phyloP scores from a whole-genome alignment of 2,888 invertebrate species.

The Halocaridina rubra region DNA sequence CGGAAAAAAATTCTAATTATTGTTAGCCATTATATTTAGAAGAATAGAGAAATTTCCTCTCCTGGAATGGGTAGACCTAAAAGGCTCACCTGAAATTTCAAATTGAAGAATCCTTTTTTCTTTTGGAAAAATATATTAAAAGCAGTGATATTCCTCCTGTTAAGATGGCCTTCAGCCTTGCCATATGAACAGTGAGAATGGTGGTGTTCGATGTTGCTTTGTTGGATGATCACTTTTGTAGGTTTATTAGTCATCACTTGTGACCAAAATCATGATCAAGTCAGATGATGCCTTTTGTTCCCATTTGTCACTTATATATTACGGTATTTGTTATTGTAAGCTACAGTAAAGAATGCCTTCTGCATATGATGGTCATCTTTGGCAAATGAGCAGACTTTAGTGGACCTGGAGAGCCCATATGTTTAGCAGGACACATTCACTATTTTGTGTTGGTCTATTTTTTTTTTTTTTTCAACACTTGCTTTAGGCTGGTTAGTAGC shows the following conservation, averaged over 20 bases:
- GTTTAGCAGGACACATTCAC: constrained; percentile 44
- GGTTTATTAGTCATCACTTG: background rate
- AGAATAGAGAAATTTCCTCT: too few species aligned
- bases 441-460: constrained; percentile 57
- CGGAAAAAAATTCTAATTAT: too few species aligned
- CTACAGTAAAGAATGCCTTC: background rate
- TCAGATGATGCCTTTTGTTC: background rate
- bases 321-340: background rate
- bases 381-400: background rate
- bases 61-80: background rate
- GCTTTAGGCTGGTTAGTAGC: constrained; percentile 60
- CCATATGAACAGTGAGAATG: constrained; percentile 17
- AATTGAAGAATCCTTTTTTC: background rate
- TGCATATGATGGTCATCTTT: background rate
- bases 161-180: constrained; percentile 20
- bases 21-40: too few species aligned
- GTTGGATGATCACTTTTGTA: background rate
- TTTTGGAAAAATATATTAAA: too few species aligned
- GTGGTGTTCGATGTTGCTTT: constrained; percentile 13
- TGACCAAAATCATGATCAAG: background rate
- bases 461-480: constrained; percentile 59
- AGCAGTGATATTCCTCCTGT: too few species aligned
- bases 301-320: background rate
- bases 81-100: background rate
- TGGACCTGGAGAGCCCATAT: constrained; percentile 25